Conservation (phyloP, 2,797 vertebrate genomes). For the Microcaecilia unicolor region DNA sequence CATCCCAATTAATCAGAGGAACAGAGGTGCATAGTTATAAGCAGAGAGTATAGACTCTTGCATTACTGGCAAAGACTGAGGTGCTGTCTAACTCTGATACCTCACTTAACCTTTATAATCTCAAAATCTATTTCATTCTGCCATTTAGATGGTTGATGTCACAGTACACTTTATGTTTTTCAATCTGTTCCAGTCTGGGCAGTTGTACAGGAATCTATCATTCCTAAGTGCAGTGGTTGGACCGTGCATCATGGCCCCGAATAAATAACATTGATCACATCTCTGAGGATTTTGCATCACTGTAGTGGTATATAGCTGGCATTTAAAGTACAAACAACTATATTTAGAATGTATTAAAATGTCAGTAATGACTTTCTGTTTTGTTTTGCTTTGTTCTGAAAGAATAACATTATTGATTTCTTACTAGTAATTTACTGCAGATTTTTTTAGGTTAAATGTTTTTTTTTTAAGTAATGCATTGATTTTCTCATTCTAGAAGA, state of each 20-base stretch:
- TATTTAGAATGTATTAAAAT: slow-evolving; percentile 38
- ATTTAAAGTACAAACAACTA: slow-evolving; percentile 16
- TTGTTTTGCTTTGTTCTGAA: no score
- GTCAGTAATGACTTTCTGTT: slow-evolving; percentile 37
- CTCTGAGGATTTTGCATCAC: slow-evolving; percentile 18
- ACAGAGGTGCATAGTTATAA: no score
- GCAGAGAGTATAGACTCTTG: no score
- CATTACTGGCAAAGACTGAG: slow-evolving; percentile 45
- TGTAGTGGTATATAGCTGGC: slow-evolving; percentile 22
- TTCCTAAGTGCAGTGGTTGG: slow-evolving; percentile 15
- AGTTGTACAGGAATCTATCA: slow-evolving; percentile 15
- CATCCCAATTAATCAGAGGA: no score
- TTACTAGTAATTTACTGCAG: slow-evolving; percentile 10
- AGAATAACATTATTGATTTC: slow-evolving; percentile 25
- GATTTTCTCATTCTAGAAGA: slow-evolving; percentile 7
- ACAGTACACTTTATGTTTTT: slow-evolving; percentile 14
- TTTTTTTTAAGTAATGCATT: background rate
- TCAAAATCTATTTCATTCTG: slow-evolving; percentile 45
- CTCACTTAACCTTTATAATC: slow-evolving; percentile 49
- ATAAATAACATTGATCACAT: slow-evolving; percentile 11
- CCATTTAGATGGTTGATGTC: slow-evolving; percentile 52
- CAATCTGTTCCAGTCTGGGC: slow-evolving; percentile 14
- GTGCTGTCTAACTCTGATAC: slow-evolving; percentile 35
- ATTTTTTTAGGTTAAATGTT: background rate
- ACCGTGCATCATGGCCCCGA: slow-evolving; percentile 21